Evolutionary conservation across 2,113 vertebrate species (phyloP).

Genomic region (Phocoena phocoena): DNA sequence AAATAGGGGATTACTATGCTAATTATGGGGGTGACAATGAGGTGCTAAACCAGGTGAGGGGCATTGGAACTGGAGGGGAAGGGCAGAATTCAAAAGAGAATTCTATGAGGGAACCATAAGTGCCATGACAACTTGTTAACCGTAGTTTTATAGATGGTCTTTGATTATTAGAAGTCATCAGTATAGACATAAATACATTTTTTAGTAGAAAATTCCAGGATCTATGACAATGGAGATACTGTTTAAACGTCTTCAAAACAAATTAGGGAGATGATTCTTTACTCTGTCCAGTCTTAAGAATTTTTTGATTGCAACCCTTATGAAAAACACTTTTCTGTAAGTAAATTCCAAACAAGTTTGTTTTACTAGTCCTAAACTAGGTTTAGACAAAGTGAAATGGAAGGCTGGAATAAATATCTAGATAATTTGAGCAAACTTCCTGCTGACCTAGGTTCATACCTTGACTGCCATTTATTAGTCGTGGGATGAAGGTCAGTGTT

Average conservation of each 20-base stretch:
- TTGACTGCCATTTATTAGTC: neutral
- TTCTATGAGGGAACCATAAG: neutral
- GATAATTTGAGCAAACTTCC: neutral
- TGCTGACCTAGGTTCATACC: neutral
- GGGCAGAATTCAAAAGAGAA: neutral
- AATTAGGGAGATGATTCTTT: neutral
- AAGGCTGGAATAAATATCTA: neutral
- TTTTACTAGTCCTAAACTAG: neutral
- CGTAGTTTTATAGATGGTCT: neutral
- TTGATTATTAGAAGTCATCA: neutral
- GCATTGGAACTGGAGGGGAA: neutral
- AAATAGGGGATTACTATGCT: neutral
- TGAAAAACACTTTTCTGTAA: constrained; percentile 11
- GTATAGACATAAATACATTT: neutral
- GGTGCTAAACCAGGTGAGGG: too few relatives aligned
- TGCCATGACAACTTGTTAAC: neutral
- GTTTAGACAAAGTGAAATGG: neutral
- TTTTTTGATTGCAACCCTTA: neutral
- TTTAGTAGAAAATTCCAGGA: neutral
- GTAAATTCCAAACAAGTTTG: neutral
- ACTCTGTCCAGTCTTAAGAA: neutral
- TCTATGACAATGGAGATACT: neutral
- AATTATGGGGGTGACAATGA: neutral
- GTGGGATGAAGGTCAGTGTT: neutral
- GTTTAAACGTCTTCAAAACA: neutral